phyloP scores from a whole-genome alignment of 2,113 vertebrate genomes.

The Callorhinus ursinus region DNA sequence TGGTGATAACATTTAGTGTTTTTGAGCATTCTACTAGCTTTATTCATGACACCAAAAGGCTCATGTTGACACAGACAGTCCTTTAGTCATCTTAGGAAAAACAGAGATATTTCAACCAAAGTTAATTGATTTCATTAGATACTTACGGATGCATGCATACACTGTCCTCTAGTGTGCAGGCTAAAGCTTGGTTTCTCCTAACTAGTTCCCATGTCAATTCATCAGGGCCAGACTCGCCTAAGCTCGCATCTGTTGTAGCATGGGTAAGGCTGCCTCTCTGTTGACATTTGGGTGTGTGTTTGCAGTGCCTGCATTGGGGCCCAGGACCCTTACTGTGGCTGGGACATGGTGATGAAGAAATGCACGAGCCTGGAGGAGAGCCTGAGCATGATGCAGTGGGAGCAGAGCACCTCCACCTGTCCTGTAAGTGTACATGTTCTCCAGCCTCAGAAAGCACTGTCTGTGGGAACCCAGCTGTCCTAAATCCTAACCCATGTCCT shows the following conservation, averaged over 20 bases:
- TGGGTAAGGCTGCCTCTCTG: neutral
- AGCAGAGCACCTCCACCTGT: conserved; percentile 94
- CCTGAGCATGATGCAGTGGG: conserved; percentile 97
- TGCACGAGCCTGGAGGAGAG: conserved; percentile 97
- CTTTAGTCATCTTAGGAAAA: neutral
- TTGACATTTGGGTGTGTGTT: conserved; percentile 69
- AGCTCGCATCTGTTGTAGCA: accelerated
- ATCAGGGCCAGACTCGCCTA: accelerated
- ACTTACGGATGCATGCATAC: accelerated
- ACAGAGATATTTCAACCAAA: neutral
- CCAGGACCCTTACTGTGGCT: conserved; percentile 97
- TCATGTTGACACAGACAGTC: neutral
- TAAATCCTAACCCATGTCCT: neutral
- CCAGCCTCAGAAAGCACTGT: accelerated
- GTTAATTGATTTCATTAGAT: neutral
- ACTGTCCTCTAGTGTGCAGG: neutral
- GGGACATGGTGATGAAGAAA: conserved; percentile 95
- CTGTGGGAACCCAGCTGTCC: accelerated
- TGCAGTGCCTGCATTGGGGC: conserved; percentile 94
- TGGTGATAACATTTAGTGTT: neutral
- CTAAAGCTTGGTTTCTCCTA: accelerated
- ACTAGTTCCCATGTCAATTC: too few relatives aligned
- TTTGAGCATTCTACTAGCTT: neutral
- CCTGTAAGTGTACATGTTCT: conserved; percentile 88
- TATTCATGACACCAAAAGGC: neutral